A percentile compares a stretch with the other conserved stretches of the same genome.
Evolutionary conservation across 2,113 vertebrate species (phyloP).

Genomic region (Okapia johnstoni): DNA sequence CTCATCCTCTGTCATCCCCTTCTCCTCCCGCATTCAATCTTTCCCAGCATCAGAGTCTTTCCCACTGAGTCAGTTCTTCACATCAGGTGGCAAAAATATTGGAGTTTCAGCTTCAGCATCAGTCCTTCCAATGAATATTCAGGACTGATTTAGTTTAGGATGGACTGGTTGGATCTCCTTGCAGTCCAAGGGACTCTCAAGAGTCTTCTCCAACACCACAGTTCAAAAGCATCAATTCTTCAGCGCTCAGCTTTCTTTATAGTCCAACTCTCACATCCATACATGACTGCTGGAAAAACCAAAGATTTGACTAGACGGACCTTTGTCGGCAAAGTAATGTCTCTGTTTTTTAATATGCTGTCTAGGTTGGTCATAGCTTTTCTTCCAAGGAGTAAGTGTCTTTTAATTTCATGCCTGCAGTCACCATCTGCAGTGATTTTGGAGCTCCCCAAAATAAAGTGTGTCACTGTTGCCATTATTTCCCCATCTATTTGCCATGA

Average conservation of each 20-base stretch:
- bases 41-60: background rate
- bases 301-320: background rate
- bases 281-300: background rate
- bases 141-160: background rate
- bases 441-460: background rate
- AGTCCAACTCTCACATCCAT: background rate
- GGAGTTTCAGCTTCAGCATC: background rate
- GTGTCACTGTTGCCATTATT: background rate
- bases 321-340: background rate
- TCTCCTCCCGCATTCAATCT: background rate
- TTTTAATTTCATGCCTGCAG: background rate
- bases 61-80: background rate
- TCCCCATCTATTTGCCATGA: background rate
- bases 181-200: background rate
- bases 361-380: background rate
- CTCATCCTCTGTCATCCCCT: background rate
- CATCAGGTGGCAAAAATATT: background rate
- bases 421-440: background rate
- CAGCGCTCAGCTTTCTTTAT: fast-evolving
- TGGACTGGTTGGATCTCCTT: background rate
- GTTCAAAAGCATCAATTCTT: background rate
- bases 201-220: background rate
- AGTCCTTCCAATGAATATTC: background rate
- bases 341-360: background rate
- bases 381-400: background rate